Percentiles rank a stretch among this genome's conserved stretches.
phyloP scores from a whole-genome alignment of 2,888 invertebrate genomes.

The Orchesellides sinensis region DNA sequence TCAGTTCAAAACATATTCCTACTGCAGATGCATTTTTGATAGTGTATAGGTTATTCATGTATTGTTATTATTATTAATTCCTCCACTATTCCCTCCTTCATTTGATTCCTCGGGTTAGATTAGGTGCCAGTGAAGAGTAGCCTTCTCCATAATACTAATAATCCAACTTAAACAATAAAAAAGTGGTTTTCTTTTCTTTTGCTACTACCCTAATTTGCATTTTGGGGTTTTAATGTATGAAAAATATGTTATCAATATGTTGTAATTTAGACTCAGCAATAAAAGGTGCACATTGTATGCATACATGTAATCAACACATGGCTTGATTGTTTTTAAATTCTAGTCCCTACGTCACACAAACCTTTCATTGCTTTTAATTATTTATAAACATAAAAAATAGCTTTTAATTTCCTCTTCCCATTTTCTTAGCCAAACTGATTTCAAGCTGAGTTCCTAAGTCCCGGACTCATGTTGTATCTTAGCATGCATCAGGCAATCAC shows the following conservation, averaged over 20 bases:
- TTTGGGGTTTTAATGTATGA: not conserved
- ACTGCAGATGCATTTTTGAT: constrained; percentile 1
- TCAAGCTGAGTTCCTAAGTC: not conserved
- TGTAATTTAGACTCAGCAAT: not conserved
- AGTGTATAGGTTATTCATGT: not conserved
- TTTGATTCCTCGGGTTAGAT: not conserved
- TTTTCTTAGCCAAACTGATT: not conserved
- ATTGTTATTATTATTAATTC: not conserved
- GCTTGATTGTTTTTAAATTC: not conserved
- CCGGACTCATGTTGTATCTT: no score
- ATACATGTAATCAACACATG: constrained; percentile 22
- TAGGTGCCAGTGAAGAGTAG: not conserved
- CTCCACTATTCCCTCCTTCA: not conserved
- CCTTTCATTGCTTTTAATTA: constrained; percentile 10
- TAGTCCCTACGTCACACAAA: not conserved
- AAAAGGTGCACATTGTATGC: not conserved
- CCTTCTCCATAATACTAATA: not conserved
- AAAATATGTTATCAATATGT: not conserved
- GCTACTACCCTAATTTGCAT: not conserved
- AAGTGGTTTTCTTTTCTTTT: no score
- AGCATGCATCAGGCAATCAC: no score
- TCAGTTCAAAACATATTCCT: no score
- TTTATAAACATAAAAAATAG: no score
- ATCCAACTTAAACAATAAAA: not conserved
- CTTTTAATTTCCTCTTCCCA: constrained; percentile 12